Conservation (phyloP, 2,113 vertebrate genomes). For the Gulo gulo region DNA sequence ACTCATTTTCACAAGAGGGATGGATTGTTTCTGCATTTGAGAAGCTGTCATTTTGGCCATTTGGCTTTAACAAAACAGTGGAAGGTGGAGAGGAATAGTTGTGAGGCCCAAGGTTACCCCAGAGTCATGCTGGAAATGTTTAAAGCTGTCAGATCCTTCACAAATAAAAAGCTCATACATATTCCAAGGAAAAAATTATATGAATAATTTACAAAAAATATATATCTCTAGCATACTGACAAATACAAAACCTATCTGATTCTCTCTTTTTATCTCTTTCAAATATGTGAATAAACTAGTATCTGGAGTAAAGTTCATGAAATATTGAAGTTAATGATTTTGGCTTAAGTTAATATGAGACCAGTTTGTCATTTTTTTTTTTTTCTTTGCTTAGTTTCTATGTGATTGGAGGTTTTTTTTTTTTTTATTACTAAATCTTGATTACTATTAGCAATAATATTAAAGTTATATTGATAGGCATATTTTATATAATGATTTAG, state of each 20-base stretch:
- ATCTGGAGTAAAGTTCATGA: neutral
- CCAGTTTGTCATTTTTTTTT: neutral
- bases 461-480: neutral
- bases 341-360: neutral
- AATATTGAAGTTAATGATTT: neutral
- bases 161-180: neutral
- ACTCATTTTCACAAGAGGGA: neutral
- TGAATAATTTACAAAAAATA: neutral
- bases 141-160: neutral
- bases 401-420: neutral
- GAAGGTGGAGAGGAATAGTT: neutral
- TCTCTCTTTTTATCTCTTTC: neutral
- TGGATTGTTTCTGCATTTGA: neutral
- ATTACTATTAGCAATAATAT: neutral
- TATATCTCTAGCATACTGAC: neutral
- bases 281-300: neutral
- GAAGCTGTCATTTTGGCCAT: neutral
- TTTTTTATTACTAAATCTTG: neutral
- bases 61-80: neutral
- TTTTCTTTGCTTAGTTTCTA: neutral
- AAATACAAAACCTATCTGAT: neutral
- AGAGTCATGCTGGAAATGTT: neutral
- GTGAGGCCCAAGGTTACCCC: neutral
- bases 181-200: neutral
- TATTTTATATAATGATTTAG: neutral